These are phyloP conservation scores for Athene noctua DNA, from an alignment of 2,113 vertebrate genomes.

Conservation along the genomic window DNA sequence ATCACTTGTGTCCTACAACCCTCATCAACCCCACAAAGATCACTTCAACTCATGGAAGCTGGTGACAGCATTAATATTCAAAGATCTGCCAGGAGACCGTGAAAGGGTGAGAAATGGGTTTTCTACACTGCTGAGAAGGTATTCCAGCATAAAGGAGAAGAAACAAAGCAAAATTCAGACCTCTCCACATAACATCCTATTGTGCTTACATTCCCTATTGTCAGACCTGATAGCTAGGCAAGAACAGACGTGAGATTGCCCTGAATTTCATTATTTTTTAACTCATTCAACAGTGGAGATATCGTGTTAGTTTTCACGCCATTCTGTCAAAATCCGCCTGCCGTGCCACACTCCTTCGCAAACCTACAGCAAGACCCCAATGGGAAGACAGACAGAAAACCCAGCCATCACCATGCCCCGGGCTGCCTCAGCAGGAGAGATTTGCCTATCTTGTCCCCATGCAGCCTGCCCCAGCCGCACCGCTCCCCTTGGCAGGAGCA, in stretches of 20 bases:
- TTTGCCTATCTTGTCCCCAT: not conserved
- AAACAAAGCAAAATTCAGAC: not conserved
- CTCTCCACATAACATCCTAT: not conserved
- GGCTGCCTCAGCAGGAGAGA: not conserved
- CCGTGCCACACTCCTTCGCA: not conserved
- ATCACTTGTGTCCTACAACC: not conserved
- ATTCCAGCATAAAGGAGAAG: not conserved
- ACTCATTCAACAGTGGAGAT: not conserved
- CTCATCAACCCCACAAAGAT: not conserved
- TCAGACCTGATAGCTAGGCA: not conserved
- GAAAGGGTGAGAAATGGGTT: not conserved
- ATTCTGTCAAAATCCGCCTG: not conserved
- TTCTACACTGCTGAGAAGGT: not conserved
- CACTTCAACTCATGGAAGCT: not conserved
- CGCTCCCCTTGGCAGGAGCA: not conserved
- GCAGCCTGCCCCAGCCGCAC: not conserved
- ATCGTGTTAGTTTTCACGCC: not conserved
- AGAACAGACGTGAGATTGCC: not conserved
- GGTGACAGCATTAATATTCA: not conserved
- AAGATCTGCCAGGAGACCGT: not conserved
- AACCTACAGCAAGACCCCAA: accelerated
- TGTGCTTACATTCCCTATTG: not conserved
- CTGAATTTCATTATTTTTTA: not conserved
- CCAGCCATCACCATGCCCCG: accelerated
- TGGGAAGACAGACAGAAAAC: not conserved